Conservation (phyloP, 2,113 vertebrate genomes). For the Perca flavescens region DNA sequence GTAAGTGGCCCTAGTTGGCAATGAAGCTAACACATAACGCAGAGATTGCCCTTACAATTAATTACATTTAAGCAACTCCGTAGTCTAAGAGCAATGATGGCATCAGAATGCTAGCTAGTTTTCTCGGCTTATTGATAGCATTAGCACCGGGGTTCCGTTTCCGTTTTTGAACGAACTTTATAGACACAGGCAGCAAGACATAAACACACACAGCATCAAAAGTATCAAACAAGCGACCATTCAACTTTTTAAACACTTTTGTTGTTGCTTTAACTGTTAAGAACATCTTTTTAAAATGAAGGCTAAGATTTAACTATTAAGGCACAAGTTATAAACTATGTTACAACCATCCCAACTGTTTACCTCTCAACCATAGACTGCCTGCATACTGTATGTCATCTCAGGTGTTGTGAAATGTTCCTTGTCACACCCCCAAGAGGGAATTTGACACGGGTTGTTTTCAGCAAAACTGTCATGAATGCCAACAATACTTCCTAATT, state of each 20-base stretch:
- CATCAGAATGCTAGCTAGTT: conserved; percentile 1
- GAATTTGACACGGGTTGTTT: background rate
- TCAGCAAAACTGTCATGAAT: background rate
- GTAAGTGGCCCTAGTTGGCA: too few species aligned
- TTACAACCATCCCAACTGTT: background rate
- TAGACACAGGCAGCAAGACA: background rate
- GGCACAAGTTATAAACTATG: background rate
- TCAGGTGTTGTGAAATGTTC: conserved; percentile 11
- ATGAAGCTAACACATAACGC: background rate
- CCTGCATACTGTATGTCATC: background rate
- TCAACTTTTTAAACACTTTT: too few species aligned
- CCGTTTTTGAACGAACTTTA: conserved; percentile 71
- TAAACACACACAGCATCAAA: background rate
- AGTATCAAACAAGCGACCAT: background rate
- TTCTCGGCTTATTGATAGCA: background rate
- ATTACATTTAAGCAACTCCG: accelerated
- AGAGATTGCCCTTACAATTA: background rate
- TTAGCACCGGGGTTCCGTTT: conserved; percentile 52
- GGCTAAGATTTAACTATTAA: background rate
- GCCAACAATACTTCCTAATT: background rate
- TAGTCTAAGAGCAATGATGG: too few species aligned
- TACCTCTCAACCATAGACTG: background rate
- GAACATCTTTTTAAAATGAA: background rate
- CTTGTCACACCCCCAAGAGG: conserved; percentile 3
- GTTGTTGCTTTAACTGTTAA: background rate